phyloP scores from a whole-genome alignment of 2,888 invertebrate species.

The Caenorhabditis sulstoni region DNA sequence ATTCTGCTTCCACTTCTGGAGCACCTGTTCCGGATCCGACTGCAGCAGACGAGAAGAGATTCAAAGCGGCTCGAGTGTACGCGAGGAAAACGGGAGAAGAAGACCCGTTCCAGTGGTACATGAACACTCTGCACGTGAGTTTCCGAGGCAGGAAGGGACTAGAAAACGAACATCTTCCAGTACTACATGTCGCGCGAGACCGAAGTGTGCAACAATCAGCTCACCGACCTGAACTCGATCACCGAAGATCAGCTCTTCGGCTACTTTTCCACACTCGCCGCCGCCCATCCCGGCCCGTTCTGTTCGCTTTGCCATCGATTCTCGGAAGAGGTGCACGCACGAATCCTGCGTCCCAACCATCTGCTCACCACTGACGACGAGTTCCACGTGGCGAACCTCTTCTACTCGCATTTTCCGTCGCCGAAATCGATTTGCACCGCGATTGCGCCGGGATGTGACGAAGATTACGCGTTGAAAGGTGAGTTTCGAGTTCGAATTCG shows the following conservation, averaged over 20 bases:
- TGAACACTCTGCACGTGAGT: conserved; percentile 56
- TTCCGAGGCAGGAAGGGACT: background rate
- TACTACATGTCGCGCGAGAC: conserved; percentile 55
- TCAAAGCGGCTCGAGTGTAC: conserved; percentile 26
- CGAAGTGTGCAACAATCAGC: conserved; percentile 55
- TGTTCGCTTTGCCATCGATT: conserved; percentile 66
- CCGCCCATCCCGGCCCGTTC: conserved; percentile 66
- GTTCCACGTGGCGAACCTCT: conserved; percentile 42
- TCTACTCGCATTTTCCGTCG: conserved; percentile 62
- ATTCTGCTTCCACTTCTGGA: conserved; percentile 1
- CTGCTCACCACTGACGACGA: conserved; percentile 59
- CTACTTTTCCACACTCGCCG: conserved; percentile 61
- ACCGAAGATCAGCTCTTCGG: conserved; percentile 68
- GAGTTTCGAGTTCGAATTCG: conserved; percentile 2
- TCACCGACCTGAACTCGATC: conserved; percentile 61
- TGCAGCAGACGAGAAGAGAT: conserved; percentile 16
- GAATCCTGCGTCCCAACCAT: conserved; percentile 42
- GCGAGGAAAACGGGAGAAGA: conserved; percentile 24
- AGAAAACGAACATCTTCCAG: conserved; percentile 17
- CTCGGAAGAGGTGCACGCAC: conserved; percentile 48
- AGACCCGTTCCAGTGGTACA: conserved; percentile 52
- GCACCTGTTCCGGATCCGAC: conserved; percentile 3
- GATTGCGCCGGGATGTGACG: conserved; percentile 66
- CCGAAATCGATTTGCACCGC: conserved; percentile 60
- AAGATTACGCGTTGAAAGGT: conserved; percentile 61